Base-by-base conservation (phyloP, 2,113 vertebrate genomes). In the Delphinapterus leucas region DNA sequence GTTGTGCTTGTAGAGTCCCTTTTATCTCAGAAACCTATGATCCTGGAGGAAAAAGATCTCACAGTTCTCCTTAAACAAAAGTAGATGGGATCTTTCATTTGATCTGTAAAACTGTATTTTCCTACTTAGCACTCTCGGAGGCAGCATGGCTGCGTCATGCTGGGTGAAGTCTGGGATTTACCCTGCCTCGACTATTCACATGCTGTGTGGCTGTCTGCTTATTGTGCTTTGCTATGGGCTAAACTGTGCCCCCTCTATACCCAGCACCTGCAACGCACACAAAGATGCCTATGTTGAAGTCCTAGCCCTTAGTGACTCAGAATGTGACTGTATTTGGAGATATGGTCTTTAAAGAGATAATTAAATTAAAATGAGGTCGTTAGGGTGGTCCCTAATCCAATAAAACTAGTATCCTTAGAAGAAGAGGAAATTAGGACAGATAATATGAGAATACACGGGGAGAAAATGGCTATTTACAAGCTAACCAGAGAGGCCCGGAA, bases 11-110 rank as follows among this genome's bases (percentile, higher is more conserved):
- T 21, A 93, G 82, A 85, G 61, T 71, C 31, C 33, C 31, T 90
- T 94, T 95, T 89, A 88, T 95, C 58, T 91, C 65, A 87, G 83
- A 96, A 94, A 88, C 33, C 26, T 36, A 36, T 65, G 67, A 58
- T 90, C 83, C 28, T 26, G 18, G 36, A 83, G 58, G 71, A 84
- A 55, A 89, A 79, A 61, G 15, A 68, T 63, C 71, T 58, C 33
- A 80, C 31, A 14, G 36, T 73, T 84, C 71, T 6, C 49, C 93
- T 60, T 73, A 94, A 96, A 95, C 13, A 49, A 70, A 95, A 83
- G 38, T 47, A 83, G 97, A 61, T 53, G 70, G 53, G n/a, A 26
- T 68, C 36, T 96, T 61, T 33, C 84, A 36, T 67, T 80, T 65
- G 84, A 93, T 58, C 41, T 89, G 12, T 33, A 21, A 63, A 61